Conservation (phyloP, 2,888 invertebrate species). For the Tetropium fuscum region DNA sequence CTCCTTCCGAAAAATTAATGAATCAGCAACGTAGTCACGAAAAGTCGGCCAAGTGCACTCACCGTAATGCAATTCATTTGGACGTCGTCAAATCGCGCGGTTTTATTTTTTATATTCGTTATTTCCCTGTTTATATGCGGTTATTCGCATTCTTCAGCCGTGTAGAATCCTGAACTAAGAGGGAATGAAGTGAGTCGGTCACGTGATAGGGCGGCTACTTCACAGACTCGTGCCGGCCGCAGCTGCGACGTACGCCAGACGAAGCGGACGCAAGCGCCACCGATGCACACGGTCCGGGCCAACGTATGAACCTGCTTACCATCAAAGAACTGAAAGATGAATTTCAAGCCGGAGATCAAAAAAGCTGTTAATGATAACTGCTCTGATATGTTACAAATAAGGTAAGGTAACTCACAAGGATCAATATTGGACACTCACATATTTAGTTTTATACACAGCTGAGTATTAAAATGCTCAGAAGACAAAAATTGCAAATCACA, state of each 20-base stretch:
- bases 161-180: conserved; percentile 44
- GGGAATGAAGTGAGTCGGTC: conserved; percentile 51
- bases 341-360: too few species aligned
- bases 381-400: too few species aligned
- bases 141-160: conserved; percentile 50
- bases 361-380: too few species aligned
- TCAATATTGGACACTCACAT: too few species aligned
- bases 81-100: conserved; percentile 20
- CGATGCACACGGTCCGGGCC: conserved; percentile 11
- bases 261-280: conserved; percentile 45
- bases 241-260: conserved; percentile 45
- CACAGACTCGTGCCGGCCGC: conserved; percentile 40
- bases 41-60: conserved; percentile 10
- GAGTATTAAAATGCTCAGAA: too few species aligned
- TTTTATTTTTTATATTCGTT: conserved; percentile 36
- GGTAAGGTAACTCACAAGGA: too few species aligned
- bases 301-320: conserved; percentile 18
- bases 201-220: conserved; percentile 58
- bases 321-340: too few species aligned
- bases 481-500: too few species aligned
- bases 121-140: conserved; percentile 48
- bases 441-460: too few species aligned
- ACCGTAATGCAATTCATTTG: conserved; percentile 23
- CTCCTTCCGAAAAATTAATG: conserved; percentile 10
- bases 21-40: background rate